A percentile compares a stretch with the other conserved stretches of the same genome.
These are phyloP conservation scores for Matsumyia berberina DNA, from an alignment of 2,888 invertebrate species.

Conservation along the genomic window DNA sequence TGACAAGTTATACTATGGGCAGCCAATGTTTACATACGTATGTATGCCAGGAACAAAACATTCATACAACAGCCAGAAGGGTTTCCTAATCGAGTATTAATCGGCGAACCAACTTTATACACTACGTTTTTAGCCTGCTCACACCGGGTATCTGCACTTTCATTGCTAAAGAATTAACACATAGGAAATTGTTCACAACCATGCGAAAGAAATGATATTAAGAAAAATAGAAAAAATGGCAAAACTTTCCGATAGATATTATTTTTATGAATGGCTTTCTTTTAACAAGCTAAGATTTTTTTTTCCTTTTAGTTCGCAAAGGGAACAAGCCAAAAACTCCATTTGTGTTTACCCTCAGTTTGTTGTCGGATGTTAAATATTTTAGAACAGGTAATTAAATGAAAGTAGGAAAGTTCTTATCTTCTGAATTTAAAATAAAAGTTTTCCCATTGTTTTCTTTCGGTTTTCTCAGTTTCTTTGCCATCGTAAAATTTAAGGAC, in stretches of 20 bases:
- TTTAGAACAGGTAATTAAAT: slow-evolving; percentile 25
- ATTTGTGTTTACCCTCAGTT: slow-evolving; percentile 17
- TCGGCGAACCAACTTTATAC: slow-evolving; percentile 2
- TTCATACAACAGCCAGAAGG: background rate
- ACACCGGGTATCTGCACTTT: background rate
- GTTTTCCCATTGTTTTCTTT: slow-evolving; percentile 14
- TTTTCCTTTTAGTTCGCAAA: background rate
- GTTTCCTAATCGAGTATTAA: slow-evolving; percentile 4
- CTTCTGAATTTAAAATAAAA: slow-evolving; percentile 26
- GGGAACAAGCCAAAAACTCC: slow-evolving; percentile 2
- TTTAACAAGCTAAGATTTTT: background rate
- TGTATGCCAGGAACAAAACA: background rate
- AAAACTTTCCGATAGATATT: slow-evolving; percentile 24
- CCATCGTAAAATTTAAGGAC: background rate
- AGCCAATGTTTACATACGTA: too few relatives aligned
- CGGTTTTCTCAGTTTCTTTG: background rate
- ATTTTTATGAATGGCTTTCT: slow-evolving; percentile 17
- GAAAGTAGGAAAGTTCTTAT: background rate
- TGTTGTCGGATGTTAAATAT: slow-evolving; percentile 8
- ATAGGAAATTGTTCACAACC: slow-evolving; percentile 1
- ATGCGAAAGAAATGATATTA: slow-evolving; percentile 4
- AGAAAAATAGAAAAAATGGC: slow-evolving; percentile 11
- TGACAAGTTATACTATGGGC: too few relatives aligned
- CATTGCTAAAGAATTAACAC: background rate
- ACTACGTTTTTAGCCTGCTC: background rate